Conservation (phyloP, 2,113 vertebrate genomes). For the Polypterus senegalus region DNA sequence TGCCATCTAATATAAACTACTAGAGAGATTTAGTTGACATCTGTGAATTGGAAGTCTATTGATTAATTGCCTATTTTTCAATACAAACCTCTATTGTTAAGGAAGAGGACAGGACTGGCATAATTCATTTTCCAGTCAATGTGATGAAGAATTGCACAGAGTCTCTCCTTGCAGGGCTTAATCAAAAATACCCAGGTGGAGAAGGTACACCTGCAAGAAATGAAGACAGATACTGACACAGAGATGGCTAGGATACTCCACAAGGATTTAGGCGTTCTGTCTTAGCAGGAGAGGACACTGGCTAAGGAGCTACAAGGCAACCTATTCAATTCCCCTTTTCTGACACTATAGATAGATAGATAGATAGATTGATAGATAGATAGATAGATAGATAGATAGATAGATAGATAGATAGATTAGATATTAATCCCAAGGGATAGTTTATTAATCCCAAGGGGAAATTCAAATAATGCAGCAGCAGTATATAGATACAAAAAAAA, state of each 20-base stretch:
- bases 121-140: constrained; percentile 39
- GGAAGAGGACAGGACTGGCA: constrained; percentile 40
- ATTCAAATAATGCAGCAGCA: no score
- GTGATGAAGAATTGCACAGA: constrained; percentile 50
- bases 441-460: no score
- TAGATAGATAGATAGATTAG: no score
- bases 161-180: constrained; percentile 21
- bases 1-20: neutral
- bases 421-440: no score
- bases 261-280: neutral
- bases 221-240: neutral
- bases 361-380: no score
- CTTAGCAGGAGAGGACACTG: neutral
- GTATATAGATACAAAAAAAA: no score
- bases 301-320: neutral
- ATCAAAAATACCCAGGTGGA: constrained; percentile 51
- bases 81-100: constrained; percentile 38
- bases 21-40: neutral
- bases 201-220: constrained; percentile 40
- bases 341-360: neutral
- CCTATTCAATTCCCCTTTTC: neutral
- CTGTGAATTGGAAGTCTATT: no score
- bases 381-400: no score
- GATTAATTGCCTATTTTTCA: no score
- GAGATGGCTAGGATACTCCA: no score